Evolutionary conservation across 2,888 invertebrate species (phyloP).

Genomic region (Digitonthophagus gazella): DNA sequence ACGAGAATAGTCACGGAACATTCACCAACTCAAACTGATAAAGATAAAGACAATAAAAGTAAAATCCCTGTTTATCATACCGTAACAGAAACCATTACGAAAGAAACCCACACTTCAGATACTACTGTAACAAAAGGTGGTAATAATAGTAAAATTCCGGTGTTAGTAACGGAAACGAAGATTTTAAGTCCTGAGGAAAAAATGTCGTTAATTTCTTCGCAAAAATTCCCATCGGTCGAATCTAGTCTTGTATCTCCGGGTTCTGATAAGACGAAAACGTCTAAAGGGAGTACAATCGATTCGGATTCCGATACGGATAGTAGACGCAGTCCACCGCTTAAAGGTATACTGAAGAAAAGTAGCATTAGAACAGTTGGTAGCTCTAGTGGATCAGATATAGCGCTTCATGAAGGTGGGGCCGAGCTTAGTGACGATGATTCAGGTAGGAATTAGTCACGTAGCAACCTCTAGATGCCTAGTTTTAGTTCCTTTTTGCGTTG

Average conservation of each 20-base stretch:
- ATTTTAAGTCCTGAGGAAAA: constrained; percentile 41
- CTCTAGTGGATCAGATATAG: constrained; percentile 64
- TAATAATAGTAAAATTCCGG: constrained; percentile 54
- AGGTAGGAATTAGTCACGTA: constrained; percentile 51
- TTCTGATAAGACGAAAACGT: constrained; percentile 39
- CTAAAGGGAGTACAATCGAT: constrained; percentile 46
- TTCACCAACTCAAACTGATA: constrained; percentile 23
- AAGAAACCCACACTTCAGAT: constrained; percentile 23
- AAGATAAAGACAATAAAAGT: constrained; percentile 31
- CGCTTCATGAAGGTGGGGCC: constrained; percentile 62
- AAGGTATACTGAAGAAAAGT: constrained; percentile 48
- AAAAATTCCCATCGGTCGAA: constrained; percentile 33
- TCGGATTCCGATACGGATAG: constrained; percentile 53
- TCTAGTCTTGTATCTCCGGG: constrained; percentile 43
- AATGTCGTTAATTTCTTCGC: constrained; percentile 37
- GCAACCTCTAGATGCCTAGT: background rate
- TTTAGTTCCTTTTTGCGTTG: constrained; percentile 15
- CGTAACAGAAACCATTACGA: background rate
- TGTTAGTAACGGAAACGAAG: constrained; percentile 47
- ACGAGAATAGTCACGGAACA: constrained; percentile 39
- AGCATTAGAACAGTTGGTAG: constrained; percentile 56
- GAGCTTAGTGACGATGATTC: constrained; percentile 64
- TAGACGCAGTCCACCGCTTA: constrained; percentile 46
- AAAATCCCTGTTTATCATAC: constrained; percentile 38
- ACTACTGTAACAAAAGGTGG: constrained; percentile 27